Evolutionary conservation across 2,113 vertebrate species (phyloP).

Genomic region (Chaetorhynchus papuensis): DNA sequence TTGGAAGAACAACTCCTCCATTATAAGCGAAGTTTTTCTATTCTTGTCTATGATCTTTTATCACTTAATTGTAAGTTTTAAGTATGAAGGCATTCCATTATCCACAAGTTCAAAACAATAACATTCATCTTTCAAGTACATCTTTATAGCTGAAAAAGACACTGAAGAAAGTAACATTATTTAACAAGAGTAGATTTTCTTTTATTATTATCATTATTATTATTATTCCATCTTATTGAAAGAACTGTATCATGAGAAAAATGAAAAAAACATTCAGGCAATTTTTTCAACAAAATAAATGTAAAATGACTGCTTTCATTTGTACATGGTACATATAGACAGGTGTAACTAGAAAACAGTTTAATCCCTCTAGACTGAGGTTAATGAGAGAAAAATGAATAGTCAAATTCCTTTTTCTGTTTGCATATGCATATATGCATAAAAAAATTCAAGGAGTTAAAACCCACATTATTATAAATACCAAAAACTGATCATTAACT

Average conservation of each 20-base stretch:
- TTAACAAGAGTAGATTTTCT: neutral
- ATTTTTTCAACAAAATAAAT: conserved; percentile 7
- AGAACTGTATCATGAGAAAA: neutral
- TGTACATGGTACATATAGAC: conserved; percentile 50
- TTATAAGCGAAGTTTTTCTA: neutral
- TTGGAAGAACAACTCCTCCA: neutral
- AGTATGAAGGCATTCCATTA: neutral
- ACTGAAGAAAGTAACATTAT: neutral
- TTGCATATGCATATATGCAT: neutral
- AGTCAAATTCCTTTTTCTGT: neutral
- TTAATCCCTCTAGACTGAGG: neutral
- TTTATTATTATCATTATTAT: neutral
- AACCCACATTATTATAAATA: conserved; percentile 30
- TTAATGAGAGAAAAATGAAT: neutral
- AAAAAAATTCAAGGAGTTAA: neutral
- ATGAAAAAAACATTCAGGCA: neutral
- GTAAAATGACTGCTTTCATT: conserved; percentile 28
- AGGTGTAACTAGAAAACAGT: conserved; percentile 7
- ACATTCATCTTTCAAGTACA: neutral
- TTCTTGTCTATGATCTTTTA: neutral
- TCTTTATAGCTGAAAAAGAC: neutral
- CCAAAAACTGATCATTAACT: neutral
- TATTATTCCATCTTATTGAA: neutral
- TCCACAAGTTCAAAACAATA: neutral
- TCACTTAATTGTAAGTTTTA: neutral